Conservation (phyloP, 2,888 invertebrate species). For the Proisotoma minuta region DNA sequence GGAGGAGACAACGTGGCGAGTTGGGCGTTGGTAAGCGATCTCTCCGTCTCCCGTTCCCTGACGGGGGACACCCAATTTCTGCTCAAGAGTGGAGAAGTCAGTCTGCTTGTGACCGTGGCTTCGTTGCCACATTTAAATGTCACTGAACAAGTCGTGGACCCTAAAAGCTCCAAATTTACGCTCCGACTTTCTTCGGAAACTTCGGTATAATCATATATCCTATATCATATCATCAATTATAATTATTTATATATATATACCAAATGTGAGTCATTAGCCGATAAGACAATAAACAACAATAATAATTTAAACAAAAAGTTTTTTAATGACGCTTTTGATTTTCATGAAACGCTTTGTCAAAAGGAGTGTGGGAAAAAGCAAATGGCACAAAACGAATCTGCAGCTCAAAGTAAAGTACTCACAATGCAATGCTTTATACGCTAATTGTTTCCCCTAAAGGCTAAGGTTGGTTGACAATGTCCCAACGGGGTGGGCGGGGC, state of each 20-base stretch:
- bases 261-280: too few relatives aligned
- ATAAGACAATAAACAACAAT: too few relatives aligned
- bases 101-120: conserved; percentile 78
- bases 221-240: not conserved
- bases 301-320: too few relatives aligned
- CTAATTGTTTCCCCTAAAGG: too few relatives aligned
- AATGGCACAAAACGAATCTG: too few relatives aligned
- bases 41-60: conserved; percentile 79
- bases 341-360: too few relatives aligned
- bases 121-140: conserved; percentile 89
- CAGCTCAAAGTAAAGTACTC: too few relatives aligned
- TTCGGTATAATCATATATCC: conserved; percentile 81
- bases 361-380: too few relatives aligned
- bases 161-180: conserved; percentile 91
- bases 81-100: conserved; percentile 86
- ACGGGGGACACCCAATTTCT: conserved; percentile 82
- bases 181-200: conserved; percentile 92
- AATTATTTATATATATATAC: not conserved
- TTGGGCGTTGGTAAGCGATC: conserved; percentile 94
- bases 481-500: too few relatives aligned
- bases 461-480: too few relatives aligned
- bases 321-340: too few relatives aligned
- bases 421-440: too few relatives aligned
- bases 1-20: conserved; percentile 67
- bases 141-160: conserved; percentile 92